These are phyloP conservation scores for Melanotaenia maccullochi DNA, from an alignment of 2,797 vertebrate species.

Conservation along the genomic window DNA sequence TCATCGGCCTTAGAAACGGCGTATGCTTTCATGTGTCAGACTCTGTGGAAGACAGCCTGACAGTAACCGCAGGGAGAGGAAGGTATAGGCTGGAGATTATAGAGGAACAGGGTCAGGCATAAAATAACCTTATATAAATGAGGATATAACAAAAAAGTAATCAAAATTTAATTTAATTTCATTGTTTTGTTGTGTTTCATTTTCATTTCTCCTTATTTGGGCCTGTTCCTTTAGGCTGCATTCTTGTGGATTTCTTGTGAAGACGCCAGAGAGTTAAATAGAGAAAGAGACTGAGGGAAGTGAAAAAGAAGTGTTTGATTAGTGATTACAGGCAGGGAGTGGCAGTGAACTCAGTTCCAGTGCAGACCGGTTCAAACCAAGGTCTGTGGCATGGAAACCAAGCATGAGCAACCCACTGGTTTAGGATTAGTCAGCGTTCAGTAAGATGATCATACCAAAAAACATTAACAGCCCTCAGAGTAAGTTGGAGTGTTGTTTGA, in stretches of 20 bases:
- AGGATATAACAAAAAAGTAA: background rate
- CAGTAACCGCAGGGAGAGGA: constrained; percentile 54
- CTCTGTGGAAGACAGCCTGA: constrained; percentile 68
- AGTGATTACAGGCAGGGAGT: constrained; percentile 60
- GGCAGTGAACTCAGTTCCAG: constrained; percentile 65
- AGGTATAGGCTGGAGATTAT: constrained; percentile 34
- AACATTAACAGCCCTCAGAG: constrained; percentile 19
- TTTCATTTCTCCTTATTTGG: constrained; percentile 1
- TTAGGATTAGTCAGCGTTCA: constrained; percentile 68
- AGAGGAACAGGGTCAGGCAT: background rate
- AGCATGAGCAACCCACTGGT: constrained; percentile 55
- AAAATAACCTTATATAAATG: constrained; percentile 2
- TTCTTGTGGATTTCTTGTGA: constrained; percentile 1
- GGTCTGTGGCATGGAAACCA: constrained; percentile 69
- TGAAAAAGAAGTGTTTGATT: constrained; percentile 10
- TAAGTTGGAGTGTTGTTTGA: constrained; percentile 5
- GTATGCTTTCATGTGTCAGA: constrained; percentile 79
- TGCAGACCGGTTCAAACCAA: constrained; percentile 72
- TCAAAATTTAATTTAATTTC: background rate
- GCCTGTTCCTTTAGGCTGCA: constrained; percentile 5
- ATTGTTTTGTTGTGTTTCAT: background rate
- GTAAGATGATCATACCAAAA: constrained; percentile 29
- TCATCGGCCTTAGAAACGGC: constrained; percentile 59
- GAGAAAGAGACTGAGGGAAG: constrained; percentile 22
- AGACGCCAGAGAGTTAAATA: constrained; percentile 4